phyloP scores from a whole-genome alignment of 2,888 invertebrate species.

The Allolobophora icterica region DNA sequence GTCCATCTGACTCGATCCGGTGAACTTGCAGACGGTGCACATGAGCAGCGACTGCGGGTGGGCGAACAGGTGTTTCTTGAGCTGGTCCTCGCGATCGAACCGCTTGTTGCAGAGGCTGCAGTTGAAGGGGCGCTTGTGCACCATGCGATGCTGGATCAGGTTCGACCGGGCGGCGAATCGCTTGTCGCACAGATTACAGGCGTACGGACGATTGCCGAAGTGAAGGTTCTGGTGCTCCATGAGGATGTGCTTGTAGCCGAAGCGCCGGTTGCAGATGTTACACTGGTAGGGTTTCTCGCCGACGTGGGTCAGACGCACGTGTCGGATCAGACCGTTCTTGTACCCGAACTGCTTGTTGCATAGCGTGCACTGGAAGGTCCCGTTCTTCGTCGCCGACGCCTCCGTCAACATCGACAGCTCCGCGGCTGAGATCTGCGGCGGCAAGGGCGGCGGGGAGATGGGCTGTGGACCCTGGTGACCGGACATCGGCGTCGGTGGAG shows the following conservation, averaged over 20 bases:
- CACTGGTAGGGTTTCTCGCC: slow-evolving; percentile 51
- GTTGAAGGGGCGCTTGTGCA: slow-evolving; percentile 55
- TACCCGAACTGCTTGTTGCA: slow-evolving; percentile 56
- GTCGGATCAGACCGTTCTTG: slow-evolving; percentile 56
- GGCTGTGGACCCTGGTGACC: slow-evolving; percentile 41
- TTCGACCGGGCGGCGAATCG: slow-evolving; percentile 58
- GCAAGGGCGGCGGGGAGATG: slow-evolving; percentile 42
- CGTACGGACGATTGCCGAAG: slow-evolving; percentile 58
- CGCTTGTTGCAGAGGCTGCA: slow-evolving; percentile 55
- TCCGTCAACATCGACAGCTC: slow-evolving; percentile 45
- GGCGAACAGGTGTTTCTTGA: slow-evolving; percentile 57
- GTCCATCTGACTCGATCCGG: slow-evolving; percentile 52
- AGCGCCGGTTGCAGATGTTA: slow-evolving; percentile 51
- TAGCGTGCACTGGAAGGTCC: slow-evolving; percentile 52
- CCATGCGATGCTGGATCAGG: slow-evolving; percentile 56
- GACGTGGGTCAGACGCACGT: slow-evolving; percentile 49
- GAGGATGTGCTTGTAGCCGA: slow-evolving; percentile 59
- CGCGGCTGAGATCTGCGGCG: slow-evolving; percentile 44
- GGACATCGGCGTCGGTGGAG: neutral
- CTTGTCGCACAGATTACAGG: slow-evolving; percentile 58
- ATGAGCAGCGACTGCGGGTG: slow-evolving; percentile 54
- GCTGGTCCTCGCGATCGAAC: slow-evolving; percentile 56
- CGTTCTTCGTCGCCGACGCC: slow-evolving; percentile 46
- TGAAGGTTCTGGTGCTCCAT: slow-evolving; percentile 60
- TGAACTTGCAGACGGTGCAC: slow-evolving; percentile 54